A percentile compares a stretch with the other conserved stretches of the same genome.
Conservation (phyloP, 1,140 invertebrate genomes). For the Drosophila kikkawai region DNA sequence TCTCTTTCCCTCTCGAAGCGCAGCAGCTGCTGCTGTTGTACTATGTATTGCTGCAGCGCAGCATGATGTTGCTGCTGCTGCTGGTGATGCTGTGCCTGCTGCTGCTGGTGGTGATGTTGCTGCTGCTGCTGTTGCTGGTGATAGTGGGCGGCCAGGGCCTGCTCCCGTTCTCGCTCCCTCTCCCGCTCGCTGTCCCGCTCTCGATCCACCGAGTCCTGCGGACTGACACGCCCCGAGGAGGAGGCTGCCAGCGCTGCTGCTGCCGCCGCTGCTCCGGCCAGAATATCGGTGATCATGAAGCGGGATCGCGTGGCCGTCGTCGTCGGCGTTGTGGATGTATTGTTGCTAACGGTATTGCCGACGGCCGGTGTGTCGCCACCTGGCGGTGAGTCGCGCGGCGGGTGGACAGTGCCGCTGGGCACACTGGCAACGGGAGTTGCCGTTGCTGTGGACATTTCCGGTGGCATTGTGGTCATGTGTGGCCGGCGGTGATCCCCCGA, state of each 20-base stretch:
- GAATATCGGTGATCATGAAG: constrained; percentile 93
- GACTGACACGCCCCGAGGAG: constrained; percentile 46
- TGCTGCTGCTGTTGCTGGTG: constrained; percentile 48
- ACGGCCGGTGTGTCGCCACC: constrained; percentile 79
- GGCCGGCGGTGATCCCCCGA: constrained; percentile 16
- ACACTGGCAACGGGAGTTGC: constrained; percentile 78
- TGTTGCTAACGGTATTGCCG: constrained; percentile 24
- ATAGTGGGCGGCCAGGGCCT: constrained; percentile 42
- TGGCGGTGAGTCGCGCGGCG: constrained; percentile 83
- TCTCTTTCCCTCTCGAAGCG: constrained; percentile 66
- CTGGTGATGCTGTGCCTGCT: constrained; percentile 55
- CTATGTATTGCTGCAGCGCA: constrained; percentile 71
- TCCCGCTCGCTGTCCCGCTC: constrained; percentile 36
- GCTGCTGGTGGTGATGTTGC: constrained; percentile 52
- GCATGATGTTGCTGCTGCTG: constrained; percentile 71
- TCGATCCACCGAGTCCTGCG: neutral
- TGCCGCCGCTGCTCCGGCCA: constrained; percentile 87
- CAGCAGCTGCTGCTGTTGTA: constrained; percentile 75
- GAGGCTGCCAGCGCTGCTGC: constrained; percentile 63
- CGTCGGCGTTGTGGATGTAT: constrained; percentile 72
- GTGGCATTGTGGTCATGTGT: constrained; percentile 84
- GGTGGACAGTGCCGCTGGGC: constrained; percentile 53
- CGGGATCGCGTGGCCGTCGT: constrained; percentile 89
- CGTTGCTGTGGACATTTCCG: constrained; percentile 80
- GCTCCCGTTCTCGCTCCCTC: constrained; percentile 53